These are phyloP conservation scores for Valencia hispanica DNA, from an alignment of 2,797 vertebrate genomes.

Conservation along the genomic window DNA sequence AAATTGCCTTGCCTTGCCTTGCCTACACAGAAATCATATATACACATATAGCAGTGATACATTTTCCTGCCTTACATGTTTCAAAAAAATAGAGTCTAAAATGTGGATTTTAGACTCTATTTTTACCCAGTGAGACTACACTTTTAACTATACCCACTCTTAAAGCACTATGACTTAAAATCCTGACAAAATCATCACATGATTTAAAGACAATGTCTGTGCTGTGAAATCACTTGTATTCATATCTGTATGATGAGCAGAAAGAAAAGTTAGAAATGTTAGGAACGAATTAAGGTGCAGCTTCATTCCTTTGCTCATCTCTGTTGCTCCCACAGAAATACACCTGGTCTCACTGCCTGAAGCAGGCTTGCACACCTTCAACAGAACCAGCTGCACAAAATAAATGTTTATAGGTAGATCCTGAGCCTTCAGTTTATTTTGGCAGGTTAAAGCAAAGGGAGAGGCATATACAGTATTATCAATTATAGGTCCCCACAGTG, in stretches of 20 bases:
- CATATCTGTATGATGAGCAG: background rate
- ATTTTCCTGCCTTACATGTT: background rate
- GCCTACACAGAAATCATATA: too few relatives aligned
- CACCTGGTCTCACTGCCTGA: background rate
- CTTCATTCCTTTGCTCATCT: background rate
- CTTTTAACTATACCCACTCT: too few relatives aligned
- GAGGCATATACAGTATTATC: background rate
- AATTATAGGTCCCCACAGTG: background rate
- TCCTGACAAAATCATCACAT: background rate
- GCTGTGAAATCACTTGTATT: background rate
- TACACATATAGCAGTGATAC: background rate
- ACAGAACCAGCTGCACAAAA: background rate
- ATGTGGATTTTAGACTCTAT: too few relatives aligned
- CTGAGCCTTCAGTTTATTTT: background rate
- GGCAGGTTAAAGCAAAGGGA: background rate
- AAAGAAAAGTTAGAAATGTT: background rate
- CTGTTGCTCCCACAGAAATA: background rate
- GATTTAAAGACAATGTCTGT: background rate
- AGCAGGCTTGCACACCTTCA: background rate
- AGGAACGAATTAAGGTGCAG: background rate
- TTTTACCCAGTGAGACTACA: too few relatives aligned
- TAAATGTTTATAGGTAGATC: background rate
- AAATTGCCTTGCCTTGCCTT: too few relatives aligned
- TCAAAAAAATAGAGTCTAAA: background rate
- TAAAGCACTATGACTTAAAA: background rate